phyloP scores from a whole-genome alignment of 2,113 vertebrate genomes.

The Butorides virescens region DNA sequence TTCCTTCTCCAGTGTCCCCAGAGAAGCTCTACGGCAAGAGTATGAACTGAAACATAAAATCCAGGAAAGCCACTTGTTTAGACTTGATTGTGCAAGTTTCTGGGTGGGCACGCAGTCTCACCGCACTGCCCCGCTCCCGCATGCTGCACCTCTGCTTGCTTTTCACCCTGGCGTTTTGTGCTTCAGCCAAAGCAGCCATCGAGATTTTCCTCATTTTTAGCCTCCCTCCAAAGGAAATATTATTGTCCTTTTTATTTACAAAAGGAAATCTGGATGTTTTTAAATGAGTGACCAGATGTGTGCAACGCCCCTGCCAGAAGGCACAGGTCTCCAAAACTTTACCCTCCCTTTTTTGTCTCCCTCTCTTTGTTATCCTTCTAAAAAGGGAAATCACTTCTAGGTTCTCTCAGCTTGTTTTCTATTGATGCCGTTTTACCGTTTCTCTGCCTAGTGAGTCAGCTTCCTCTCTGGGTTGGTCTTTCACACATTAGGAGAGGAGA shows the following conservation, averaged over 20 bases:
- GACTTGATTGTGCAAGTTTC: neutral
- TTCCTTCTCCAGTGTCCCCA: neutral
- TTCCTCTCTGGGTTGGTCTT: neutral
- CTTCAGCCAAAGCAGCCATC: neutral
- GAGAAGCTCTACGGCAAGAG: neutral
- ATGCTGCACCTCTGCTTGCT: neutral
- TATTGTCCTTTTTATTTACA: slow-evolving; percentile 8
- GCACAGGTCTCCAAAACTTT: neutral
- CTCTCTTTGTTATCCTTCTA: neutral
- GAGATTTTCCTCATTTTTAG: neutral
- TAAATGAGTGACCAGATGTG: neutral
- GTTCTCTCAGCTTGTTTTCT: neutral
- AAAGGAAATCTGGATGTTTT: slow-evolving; percentile 47
- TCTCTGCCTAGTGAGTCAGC: slow-evolving; percentile 42
- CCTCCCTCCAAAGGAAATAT: slow-evolving; percentile 23
- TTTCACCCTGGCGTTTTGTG: neutral
- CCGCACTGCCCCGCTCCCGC: accelerated
- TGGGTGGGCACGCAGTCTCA: accelerated
- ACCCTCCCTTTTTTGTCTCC: neutral
- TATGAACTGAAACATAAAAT: neutral
- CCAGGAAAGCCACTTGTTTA: accelerated
- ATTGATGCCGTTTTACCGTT: neutral
- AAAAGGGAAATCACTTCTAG: neutral
- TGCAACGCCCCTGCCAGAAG: neutral
- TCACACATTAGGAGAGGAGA: neutral